Base-by-base conservation (phyloP, 2,113 vertebrate genomes). In the Ahaetulla prasina region DNA sequence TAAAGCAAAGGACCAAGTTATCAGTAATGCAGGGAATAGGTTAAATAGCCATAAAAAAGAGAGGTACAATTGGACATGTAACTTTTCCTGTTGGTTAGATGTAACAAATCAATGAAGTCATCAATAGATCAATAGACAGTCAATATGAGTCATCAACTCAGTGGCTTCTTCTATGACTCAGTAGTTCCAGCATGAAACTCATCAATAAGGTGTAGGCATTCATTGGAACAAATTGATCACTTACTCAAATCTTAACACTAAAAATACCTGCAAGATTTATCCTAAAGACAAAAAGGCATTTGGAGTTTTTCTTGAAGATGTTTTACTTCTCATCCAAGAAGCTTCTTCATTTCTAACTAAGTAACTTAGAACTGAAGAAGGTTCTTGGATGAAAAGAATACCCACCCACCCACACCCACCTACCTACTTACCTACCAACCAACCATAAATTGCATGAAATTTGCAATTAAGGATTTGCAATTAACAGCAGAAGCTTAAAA, bases 401-500 rank as follows among this genome's bases (percentile, higher is more conserved):
- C 63, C 63, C 30, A 68, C 6, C 50, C 11, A 50, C 50, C 11
- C 50, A 47, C 47, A 47, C 47, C 47, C 8, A 47, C 27, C 87
- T 93, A 39, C 27, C 90, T 96, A 93, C 86, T 90, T 95, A 85
- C 94, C 55, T 94, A 96, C 20, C 14, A 4, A 8, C 12, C 23
- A 55, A 57, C 4, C n/a, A 35, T 94, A 95, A 52, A 35, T 4
- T 93, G 39, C 87, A 6, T 93, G 94, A 93, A 96, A 93, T 91
- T 45, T 90, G 22, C 43, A 93, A 52, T 88, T 92, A n/a, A 27
- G 47, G 60, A 93, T 95, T 96, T 57, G 22, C 49, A 94, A 91
- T 95, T 94, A 96, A 50, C 0, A 85, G 43, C 88, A 89, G 88
- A 92, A 27, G 92, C 94, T 95, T 53, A 85, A 93, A 95, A 96